phyloP scores from a whole-genome alignment of 2,797 vertebrate genomes.

The Gymnoscopelus braueri region DNA sequence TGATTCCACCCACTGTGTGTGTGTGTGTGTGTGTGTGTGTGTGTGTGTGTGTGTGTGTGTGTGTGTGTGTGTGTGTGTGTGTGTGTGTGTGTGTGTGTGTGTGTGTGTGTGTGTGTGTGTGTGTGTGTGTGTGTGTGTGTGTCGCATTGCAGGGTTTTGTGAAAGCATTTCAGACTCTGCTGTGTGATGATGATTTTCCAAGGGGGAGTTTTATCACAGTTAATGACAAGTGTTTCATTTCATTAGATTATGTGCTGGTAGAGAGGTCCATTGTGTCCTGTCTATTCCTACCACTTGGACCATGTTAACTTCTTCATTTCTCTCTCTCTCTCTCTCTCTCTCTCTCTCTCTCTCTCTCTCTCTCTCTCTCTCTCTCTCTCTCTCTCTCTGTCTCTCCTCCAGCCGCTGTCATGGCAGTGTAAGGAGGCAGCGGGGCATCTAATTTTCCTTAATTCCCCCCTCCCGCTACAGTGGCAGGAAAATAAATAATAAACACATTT shows the following conservation, averaged over 20 bases:
- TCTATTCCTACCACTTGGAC: slow-evolving; percentile 16
- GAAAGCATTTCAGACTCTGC: slow-evolving; percentile 53
- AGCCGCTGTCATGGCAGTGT: slow-evolving; percentile 18
- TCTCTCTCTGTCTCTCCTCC: slow-evolving; percentile 27
- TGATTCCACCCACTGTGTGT: slow-evolving; percentile 47
- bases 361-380: slow-evolving; percentile 27
- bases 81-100: too few species aligned
- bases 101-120: slow-evolving; percentile 21
- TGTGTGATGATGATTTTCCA: slow-evolving; percentile 51
- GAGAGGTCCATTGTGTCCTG: slow-evolving; percentile 22
- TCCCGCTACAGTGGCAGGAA: slow-evolving; percentile 46
- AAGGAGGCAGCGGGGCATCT: slow-evolving; percentile 45
- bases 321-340: slow-evolving; percentile 25
- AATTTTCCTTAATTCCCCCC: slow-evolving; percentile 26
- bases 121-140: too few species aligned
- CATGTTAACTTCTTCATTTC: slow-evolving; percentile 31
- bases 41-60: too few species aligned
- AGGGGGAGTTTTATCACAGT: slow-evolving; percentile 46
- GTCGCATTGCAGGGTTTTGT: slow-evolving; percentile 76
- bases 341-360: slow-evolving; percentile 25
- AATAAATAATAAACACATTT: slow-evolving; percentile 83
- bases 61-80: too few species aligned
- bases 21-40: background rate
- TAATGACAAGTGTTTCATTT: slow-evolving; percentile 58
- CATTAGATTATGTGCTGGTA: slow-evolving; percentile 37